Evolutionary conservation across 2,888 invertebrate species (phyloP).

Genomic region (Nysson spinosus): DNA sequence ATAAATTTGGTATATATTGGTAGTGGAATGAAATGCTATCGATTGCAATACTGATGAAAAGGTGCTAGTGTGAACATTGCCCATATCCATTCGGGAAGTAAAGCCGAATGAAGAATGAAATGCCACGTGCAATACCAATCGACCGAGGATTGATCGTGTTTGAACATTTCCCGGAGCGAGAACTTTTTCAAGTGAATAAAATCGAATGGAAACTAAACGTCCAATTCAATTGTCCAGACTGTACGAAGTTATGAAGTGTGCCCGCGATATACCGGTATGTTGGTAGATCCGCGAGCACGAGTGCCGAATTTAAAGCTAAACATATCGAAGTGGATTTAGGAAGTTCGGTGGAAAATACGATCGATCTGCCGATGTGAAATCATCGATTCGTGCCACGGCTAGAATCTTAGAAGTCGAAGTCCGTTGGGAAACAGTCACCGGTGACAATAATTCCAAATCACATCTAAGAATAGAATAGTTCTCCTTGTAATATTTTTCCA

Average conservation of each 20-base stretch:
- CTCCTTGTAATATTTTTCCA: too few species aligned
- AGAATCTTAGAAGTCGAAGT: not conserved
- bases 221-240: conserved; percentile 18
- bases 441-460: conserved; percentile 33
- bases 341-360: conserved; percentile 1
- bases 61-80: conserved; percentile 12
- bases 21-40: conserved; percentile 9
- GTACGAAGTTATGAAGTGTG: conserved; percentile 2
- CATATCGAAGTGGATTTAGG: conserved; percentile 52
- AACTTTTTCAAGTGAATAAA: conserved; percentile 11
- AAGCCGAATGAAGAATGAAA: conserved; percentile 29
- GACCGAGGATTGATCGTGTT: conserved; percentile 16
- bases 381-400: not conserved
- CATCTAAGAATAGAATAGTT: not conserved
- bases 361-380: not conserved
- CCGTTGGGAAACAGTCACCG: conserved; percentile 15
- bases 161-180: conserved; percentile 8
- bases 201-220: conserved; percentile 22
- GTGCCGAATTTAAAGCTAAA: conserved; percentile 39
- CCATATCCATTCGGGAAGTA: conserved; percentile 17
- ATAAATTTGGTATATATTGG: too few species aligned
- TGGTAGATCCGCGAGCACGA: not conserved
- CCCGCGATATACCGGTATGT: not conserved
- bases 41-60: conserved; percentile 6
- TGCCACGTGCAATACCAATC: conserved; percentile 23